A percentile compares a stretch with the other conserved stretches of the same genome.
These are phyloP conservation scores for Drosophila sechellia DNA, from an alignment of 1,140 invertebrate genomes.

Conservation along the genomic window DNA sequence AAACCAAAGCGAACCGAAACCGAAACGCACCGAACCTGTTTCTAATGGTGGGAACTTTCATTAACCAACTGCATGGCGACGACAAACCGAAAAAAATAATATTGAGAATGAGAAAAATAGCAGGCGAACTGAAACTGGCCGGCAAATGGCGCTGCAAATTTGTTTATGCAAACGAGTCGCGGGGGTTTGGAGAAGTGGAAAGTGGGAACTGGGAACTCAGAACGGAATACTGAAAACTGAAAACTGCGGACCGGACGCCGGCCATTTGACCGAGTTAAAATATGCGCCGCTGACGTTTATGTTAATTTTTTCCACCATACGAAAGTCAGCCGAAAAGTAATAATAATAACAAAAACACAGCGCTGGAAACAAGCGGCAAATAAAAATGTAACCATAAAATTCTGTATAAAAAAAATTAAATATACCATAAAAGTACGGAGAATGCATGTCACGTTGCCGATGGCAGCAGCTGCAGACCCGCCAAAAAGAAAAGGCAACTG, in stretches of 20 bases:
- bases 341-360: conserved; percentile 15
- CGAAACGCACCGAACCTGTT: conserved; percentile 66
- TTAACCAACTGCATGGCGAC: conserved; percentile 67
- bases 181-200: conserved; percentile 19
- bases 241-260: conserved; percentile 69
- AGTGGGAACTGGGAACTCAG: conserved; percentile 16
- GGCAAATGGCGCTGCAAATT: conserved; percentile 79
- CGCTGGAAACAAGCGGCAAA: conserved; percentile 57
- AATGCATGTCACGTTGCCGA: conserved; percentile 73
- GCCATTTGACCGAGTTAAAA: conserved; percentile 83
- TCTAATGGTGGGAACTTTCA: conserved; percentile 82
- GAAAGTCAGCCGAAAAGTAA: conserved; percentile 37
- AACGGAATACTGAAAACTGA: conserved; percentile 15
- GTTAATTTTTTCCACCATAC: conserved; percentile 68
- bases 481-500: conserved; percentile 41
- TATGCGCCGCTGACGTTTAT: conserved; percentile 80
- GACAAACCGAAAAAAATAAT: conserved; percentile 12
- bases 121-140: conserved; percentile 67
- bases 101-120: conserved; percentile 24
- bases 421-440: conserved; percentile 21
- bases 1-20: conserved; percentile 12
- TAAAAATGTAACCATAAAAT: conserved; percentile 62
- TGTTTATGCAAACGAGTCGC: conserved; percentile 73
- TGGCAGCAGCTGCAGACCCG: conserved; percentile 63
- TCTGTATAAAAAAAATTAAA: conserved; percentile 16